Evolutionary conservation across 2,797 vertebrate genomes (phyloP).

Genomic region (Numenius phaeopus): DNA sequence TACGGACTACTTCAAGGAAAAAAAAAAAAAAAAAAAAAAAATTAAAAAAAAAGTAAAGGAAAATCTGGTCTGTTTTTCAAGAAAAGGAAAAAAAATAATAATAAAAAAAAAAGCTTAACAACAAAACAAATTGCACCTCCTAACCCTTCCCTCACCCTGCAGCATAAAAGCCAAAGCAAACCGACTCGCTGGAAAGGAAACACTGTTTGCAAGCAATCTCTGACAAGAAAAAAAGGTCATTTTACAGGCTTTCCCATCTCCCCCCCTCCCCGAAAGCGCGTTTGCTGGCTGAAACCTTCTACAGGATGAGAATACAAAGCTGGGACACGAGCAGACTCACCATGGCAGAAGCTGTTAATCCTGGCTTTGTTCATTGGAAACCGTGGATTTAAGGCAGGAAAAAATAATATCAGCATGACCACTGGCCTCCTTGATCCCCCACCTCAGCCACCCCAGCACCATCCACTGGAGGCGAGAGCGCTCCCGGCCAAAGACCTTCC

Average conservation of each 20-base stretch:
- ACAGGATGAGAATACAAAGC: not conserved
- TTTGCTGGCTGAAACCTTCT: not conserved
- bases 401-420: not conserved
- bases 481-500: not conserved
- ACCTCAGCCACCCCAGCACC: not conserved
- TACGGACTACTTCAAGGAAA: not conserved
- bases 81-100: not conserved
- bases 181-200: not conserved
- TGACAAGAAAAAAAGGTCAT: not conserved
- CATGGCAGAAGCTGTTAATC: slow-evolving; percentile 47
- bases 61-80: not conserved
- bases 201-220: not conserved
- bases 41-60: not conserved
- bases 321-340: slow-evolving; percentile 31
- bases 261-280: not conserved
- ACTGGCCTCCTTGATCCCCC: not conserved
- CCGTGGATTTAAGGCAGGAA: not conserved
- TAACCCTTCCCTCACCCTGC: not conserved
- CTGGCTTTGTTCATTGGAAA: slow-evolving; percentile 58
- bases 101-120: not conserved
- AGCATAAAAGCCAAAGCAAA: not conserved
- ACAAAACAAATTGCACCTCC: not conserved
- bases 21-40: no score
- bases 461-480: rapidly evolving
- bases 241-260: not conserved